Evolutionary conservation across 2,888 invertebrate species (phyloP), one percentile per base, ranked within the genome.

Genomic region (Limnephilus rhombicus): DNA sequence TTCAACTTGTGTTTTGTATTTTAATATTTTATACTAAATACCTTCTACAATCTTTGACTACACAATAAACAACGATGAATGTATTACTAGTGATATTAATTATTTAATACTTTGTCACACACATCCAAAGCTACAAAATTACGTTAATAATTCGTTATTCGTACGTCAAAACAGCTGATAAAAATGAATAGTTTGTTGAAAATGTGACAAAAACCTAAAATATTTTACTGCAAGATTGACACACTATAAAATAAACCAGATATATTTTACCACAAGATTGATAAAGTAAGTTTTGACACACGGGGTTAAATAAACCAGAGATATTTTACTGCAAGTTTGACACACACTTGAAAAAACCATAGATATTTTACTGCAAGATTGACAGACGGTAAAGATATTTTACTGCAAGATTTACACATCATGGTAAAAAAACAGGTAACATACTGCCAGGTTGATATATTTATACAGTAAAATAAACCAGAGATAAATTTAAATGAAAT

Each of bases 41-140:
- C 31, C 53, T 49, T 45, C 86, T 86, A 86, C 41, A 29, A 86
- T 86, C 49, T 86, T 49, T 86, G 37, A 13, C 85, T 85, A 85
- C n/a, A 86, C 45, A 86, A 86, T 49, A 18, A 88, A 88, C 68
- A 88, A 31, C 53, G 68, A 87, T 53, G 68, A 87, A 68, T 68
- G 49, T 49, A 49, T 53, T 88, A 80, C 88, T 88, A 88, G 37
- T 88, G 88, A 88, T 88, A 88, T 87, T 53, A 41, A 45, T 68
- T 68, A 68, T 15, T 49, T 49, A 86, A 49, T 41, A 83, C 83
- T 85, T 87, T 53, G 53, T 88, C 68, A 88, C 88, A 88, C 68
- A 88, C 80, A 86, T 15, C 45, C 86, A 86, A 86, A 86, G 86
- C 86, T 86, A n/a, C 29, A 49, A 29, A 45, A 37, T 34, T 85